phyloP scores from a whole-genome alignment of 2,888 invertebrate species.

The Tinea semifulvella region DNA sequence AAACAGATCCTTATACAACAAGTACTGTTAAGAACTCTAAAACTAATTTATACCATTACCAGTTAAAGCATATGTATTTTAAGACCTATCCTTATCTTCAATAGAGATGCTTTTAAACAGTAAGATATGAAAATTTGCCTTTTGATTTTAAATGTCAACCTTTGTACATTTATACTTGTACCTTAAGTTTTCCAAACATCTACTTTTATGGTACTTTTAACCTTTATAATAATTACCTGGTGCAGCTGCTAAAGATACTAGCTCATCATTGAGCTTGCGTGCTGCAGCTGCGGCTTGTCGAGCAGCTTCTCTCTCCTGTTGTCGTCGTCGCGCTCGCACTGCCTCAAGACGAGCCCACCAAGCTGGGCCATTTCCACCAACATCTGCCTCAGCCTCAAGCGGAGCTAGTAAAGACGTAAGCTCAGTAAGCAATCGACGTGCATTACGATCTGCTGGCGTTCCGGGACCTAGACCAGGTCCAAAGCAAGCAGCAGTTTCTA shows the following conservation, averaged over 20 bases:
- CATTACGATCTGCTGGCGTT: background rate
- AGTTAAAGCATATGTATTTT: too few species aligned
- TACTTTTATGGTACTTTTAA: too few species aligned
- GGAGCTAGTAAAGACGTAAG: background rate
- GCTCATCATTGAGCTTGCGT: slow-evolving; percentile 78
- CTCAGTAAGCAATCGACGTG: background rate
- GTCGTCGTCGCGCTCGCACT: slow-evolving; percentile 58
- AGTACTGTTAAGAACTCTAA: too few species aligned
- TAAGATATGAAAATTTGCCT: too few species aligned
- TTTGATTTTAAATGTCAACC: too few species aligned
- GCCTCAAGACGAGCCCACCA: background rate
- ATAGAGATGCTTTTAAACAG: too few species aligned
- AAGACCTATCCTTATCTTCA: too few species aligned
- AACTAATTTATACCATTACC: too few species aligned
- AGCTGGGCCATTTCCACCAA: background rate
- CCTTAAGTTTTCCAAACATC: too few species aligned
- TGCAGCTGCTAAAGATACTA: background rate
- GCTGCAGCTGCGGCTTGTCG: slow-evolving; percentile 69
- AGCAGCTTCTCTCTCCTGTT: background rate
- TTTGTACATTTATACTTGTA: too few species aligned
- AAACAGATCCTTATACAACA: too few species aligned
- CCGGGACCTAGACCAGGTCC: background rate
- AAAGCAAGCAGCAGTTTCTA: background rate
- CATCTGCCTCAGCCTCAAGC: background rate
- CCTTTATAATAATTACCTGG: too few species aligned